Percentiles rank a stretch among this genome's conserved stretches.
Conservation (phyloP, 2,888 invertebrate genomes). For the Rotaria magnacalcarata region DNA sequence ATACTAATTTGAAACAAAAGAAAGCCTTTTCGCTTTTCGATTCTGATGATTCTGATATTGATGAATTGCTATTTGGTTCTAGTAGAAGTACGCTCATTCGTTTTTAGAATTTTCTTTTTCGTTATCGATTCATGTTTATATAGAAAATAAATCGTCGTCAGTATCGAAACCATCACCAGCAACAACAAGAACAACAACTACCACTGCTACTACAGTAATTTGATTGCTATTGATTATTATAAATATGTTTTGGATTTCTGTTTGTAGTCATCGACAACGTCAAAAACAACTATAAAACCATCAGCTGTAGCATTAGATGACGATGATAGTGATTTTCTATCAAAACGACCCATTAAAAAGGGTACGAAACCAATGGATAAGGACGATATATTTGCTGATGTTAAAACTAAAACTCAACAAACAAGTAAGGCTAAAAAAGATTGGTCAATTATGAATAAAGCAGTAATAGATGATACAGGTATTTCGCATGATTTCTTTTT, state of each 20-base stretch:
- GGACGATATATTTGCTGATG: constrained; percentile 22
- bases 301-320: neutral
- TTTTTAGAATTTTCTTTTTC: too few relatives aligned
- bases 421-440: constrained; percentile 25
- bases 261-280: neutral
- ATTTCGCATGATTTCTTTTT: neutral
- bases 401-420: neutral
- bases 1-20: neutral
- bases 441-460: constrained; percentile 32
- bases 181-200: too few relatives aligned
- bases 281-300: neutral
- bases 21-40: constrained; percentile 8
- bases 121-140: neutral
- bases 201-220: neutral
- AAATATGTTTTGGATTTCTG: neutral
- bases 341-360: neutral
- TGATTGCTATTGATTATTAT: neutral
- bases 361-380: neutral
- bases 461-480: neutral
- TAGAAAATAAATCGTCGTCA: neutral
- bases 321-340: constrained; percentile 9
- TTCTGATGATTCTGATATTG: constrained; percentile 19
- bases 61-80: neutral
- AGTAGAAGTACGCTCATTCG: neutral
- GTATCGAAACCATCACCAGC: neutral